Evolutionary conservation across 2,888 invertebrate species (phyloP).

Genomic region (Willowsia nigromaculata): DNA sequence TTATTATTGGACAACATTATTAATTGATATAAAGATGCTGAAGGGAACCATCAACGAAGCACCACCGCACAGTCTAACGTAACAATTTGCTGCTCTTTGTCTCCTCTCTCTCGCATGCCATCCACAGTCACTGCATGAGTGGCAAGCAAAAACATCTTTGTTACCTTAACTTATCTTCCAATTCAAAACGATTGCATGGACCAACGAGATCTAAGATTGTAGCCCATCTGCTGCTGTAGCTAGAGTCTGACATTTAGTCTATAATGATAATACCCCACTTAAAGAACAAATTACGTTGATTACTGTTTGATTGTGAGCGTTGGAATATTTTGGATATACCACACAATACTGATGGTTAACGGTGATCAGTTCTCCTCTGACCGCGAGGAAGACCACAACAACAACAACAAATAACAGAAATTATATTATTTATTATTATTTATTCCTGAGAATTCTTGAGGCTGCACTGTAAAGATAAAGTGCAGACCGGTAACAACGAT

Average conservation of each 20-base stretch:
- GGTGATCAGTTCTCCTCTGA: slow-evolving; percentile 59
- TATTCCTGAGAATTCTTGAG: neutral
- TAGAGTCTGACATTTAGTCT: neutral
- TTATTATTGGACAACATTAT: slow-evolving; percentile 54
- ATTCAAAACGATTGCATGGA: neutral
- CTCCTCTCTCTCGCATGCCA: slow-evolving; percentile 6
- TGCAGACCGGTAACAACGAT: neutral
- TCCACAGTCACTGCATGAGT: neutral
- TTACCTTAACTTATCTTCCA: neutral
- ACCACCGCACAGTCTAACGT: neutral
- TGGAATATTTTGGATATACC: slow-evolving; percentile 18
- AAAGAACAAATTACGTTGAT: neutral
- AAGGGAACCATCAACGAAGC: neutral
- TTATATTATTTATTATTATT: neutral
- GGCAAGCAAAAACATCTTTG: neutral
- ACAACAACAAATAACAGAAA: neutral
- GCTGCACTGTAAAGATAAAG: neutral
- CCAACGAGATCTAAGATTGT: neutral
- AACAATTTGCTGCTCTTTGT: neutral
- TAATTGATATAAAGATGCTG: slow-evolving; percentile 39
- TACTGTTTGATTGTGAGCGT: neutral
- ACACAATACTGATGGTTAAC: slow-evolving; percentile 7
- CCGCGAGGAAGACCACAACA: slow-evolving; percentile 58
- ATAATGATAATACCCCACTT: neutral
- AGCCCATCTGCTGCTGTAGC: neutral